Base-by-base conservation (phyloP, 2,888 invertebrate genomes). In the Diarsia dahlii region DNA sequence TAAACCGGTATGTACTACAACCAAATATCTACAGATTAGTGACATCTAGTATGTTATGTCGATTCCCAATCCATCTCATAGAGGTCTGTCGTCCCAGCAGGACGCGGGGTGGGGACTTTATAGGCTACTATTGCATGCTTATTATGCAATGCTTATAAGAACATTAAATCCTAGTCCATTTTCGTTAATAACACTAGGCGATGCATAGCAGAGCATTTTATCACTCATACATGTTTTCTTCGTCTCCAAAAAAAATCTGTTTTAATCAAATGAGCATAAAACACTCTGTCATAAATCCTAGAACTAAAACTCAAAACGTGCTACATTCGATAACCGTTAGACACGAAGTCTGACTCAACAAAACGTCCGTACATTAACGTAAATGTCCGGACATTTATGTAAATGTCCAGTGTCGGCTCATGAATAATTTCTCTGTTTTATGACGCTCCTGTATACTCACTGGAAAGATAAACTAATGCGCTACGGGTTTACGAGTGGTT, bases 361-460 rank as follows among this genome's bases (percentile, higher is more conserved):
- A 84, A 89, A 89, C 83, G 80, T 84, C 78, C 74, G 70, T 67
- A 82, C 83, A 79, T 87, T 84, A 76, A 82, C 62, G 20, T 18
- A 82, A 89, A 89, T 84, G 82, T 85, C 78, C 72, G 73, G 67
- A 83, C 84, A 78, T 86, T 84, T 76, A 82, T 71, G 67, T 74
- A 71, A 88, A 88, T 81, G 71, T 76, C 81, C 69, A 74, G 71
- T 76, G 82, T 64, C 68, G 69, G 65, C 72, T 83, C 80, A 78
- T 87, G 87, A 88, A 89, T 87, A 89, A 87, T 88, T 82, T 80
- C 78, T 66, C 64, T 66, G 75, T 84, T 86, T 81, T 71, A 83
- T 80, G 76, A 80, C 63, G 58, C 73, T 74, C 28, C 10, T 46
- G n/a, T 74, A 69, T 45, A 54, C 20, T 56, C 62, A 58, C 34